phyloP scores from a whole-genome alignment of 2,113 vertebrate species.

The Falco punctatus region DNA sequence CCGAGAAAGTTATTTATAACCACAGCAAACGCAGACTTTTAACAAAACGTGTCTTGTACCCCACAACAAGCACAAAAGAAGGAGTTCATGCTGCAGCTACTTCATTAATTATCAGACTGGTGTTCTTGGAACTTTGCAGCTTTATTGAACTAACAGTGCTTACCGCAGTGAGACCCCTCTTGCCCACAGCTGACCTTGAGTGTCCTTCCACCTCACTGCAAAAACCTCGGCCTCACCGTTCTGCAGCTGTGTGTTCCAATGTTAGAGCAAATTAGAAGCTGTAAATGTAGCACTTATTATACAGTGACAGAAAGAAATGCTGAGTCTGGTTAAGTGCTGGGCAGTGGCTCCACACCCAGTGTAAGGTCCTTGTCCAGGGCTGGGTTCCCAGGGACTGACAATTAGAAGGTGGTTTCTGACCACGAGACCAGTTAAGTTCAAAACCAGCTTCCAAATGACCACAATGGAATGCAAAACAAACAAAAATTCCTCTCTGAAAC shows the following conservation, averaged over 20 bases:
- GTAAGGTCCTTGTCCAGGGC: not conserved
- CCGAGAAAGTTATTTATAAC: not conserved
- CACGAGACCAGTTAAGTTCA: not conserved
- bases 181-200: not conserved
- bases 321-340: not conserved
- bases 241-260: not conserved
- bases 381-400: not conserved
- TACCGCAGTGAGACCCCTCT: not conserved
- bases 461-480: slow-evolving; percentile 2
- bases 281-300: not conserved
- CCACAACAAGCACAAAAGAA: not conserved
- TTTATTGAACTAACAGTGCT: not conserved
- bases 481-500: not conserved
- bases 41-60: not conserved
- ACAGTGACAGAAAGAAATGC: not conserved
- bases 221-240: not conserved
- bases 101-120: not conserved
- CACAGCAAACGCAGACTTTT: not conserved
- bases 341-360: not conserved
- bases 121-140: not conserved
- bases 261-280: not conserved
- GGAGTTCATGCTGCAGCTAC: not conserved
- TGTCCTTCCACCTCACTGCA: not conserved
- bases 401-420: slow-evolving; percentile 22
- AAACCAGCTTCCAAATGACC: slow-evolving; percentile 5